Base-by-base conservation (phyloP, 2,888 invertebrate genomes). In the Cosmopolites sordidus region DNA sequence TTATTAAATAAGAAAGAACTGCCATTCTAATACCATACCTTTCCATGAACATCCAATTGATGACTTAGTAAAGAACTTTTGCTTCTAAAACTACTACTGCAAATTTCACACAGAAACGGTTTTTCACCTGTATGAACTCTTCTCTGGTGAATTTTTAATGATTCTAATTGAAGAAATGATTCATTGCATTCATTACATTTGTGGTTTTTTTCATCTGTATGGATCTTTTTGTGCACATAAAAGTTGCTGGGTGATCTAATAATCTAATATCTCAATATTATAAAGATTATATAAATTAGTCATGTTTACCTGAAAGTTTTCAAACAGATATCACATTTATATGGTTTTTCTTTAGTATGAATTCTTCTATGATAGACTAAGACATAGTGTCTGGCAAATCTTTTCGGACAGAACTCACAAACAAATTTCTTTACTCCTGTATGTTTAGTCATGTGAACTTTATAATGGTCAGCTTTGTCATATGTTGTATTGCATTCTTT, bases 361-460 rank as follows among this genome's bases (percentile, higher is more conserved):
- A 16, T 47, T 40, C 47, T 39, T 47, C 40, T 39, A 27, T 47
- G 47, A 1, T 39, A 22, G 14, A 47, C 2, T 14, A 47, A 15
- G 39, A 27, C 22, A 15, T 39, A 39, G n/a, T 29, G 38, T 18
- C 39, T 38, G 9, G 47, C 14, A 39, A 47, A 47, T 15, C 38
- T 18, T 16, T 47, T 47, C 4, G 47, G 47, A 15, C 47, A 47
- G 18, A 39, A 27, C 1, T 38, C 16, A 27, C 47, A 47, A n/a
- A 29, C 40, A 16, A 39, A 47, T 22, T 42, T 51, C 18, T 43
- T 43, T 39, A 40, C 48, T 18, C 51, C 55, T 9, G 42, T 48
- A 38, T 56, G 51, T n/a, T 22, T 43, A 9, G 48, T 51, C 18
- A 51, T 48, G 40, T 56, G 56, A 12, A 16, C 29, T 27, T 45